phyloP scores from a whole-genome alignment of 2,113 vertebrate species.

The Salvelinus alpinus region DNA sequence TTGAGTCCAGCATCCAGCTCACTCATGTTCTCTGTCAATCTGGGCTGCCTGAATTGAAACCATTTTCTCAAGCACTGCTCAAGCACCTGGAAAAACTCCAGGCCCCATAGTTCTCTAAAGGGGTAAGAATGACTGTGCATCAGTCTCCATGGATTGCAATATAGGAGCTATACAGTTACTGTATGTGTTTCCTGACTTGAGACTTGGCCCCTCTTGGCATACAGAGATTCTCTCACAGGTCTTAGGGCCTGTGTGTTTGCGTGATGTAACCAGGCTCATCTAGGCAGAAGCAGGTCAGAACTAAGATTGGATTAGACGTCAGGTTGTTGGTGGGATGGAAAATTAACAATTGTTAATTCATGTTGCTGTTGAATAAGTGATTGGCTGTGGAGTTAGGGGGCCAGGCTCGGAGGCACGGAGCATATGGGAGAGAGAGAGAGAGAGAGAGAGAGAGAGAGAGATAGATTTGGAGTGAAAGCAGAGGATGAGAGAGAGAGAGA shows the following conservation, averaged over 20 bases:
- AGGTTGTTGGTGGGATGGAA: conserved; percentile 65
- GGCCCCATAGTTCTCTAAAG: no score
- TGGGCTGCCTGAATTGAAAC: no score
- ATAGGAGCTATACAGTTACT: no score
- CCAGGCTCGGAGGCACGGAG: conserved; percentile 59
- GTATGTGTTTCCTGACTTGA: no score
- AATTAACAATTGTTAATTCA: conserved; percentile 67
- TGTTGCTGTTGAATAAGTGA: conserved; percentile 68
- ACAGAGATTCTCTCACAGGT: no score
- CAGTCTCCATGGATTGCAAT: no score
- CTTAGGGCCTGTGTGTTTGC: conserved; percentile 16
- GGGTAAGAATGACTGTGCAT: no score
- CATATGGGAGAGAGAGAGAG: conserved; percentile 63
- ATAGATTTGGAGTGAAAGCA: not conserved
- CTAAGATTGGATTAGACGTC: conserved; percentile 38
- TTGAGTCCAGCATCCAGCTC: no score
- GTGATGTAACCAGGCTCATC: conserved; percentile 13
- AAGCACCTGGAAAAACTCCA: no score
- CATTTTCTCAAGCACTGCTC: no score
- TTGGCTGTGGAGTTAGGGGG: conserved; percentile 46
- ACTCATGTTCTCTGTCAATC: not conserved
- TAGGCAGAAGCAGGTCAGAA: conserved; percentile 44
- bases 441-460: conserved; percentile 18
- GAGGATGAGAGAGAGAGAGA: not conserved
- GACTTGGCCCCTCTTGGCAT: no score